phyloP scores from a whole-genome alignment of 1,140 invertebrate genomes.

The Popillia japonica region DNA sequence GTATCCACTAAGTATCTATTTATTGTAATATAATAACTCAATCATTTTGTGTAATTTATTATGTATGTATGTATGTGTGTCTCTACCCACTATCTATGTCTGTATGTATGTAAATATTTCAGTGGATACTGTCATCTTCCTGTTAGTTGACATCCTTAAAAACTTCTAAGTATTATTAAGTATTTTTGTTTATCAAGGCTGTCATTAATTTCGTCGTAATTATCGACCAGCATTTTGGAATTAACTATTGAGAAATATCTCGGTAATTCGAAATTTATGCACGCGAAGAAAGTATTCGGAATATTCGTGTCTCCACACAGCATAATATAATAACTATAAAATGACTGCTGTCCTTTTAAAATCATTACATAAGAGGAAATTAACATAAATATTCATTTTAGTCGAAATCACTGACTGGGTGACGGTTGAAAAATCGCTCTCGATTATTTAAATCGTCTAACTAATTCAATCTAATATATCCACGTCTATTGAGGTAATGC shows the following conservation, averaged over 20 bases:
- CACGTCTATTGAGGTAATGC: background rate
- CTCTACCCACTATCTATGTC: no score
- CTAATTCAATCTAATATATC: conserved; percentile 14
- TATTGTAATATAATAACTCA: no score
- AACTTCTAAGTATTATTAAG: background rate
- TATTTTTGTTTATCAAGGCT: background rate
- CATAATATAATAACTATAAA: conserved; percentile 1
- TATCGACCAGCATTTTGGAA: background rate
- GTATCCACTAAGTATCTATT: no score
- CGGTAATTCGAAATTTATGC: conserved; percentile 1
- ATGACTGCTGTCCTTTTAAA: conserved; percentile 10
- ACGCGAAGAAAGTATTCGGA: background rate
- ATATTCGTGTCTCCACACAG: background rate
- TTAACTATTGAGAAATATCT: background rate
- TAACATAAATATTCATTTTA: conserved; percentile 16
- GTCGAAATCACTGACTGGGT: background rate
- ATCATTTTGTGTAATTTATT: no score
- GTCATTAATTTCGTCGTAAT: background rate
- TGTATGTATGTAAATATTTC: no score
- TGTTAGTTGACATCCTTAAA: background rate
- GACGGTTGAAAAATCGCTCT: background rate
- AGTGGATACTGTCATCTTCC: no score
- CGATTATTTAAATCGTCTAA: conserved; percentile 8
- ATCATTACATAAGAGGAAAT: conserved; percentile 1
- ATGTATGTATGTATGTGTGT: no score